A percentile compares a stretch with the other conserved stretches of the same genome.
phyloP scores from a whole-genome alignment of 2,888 invertebrate species.

The Heteromurus nitidus region DNA sequence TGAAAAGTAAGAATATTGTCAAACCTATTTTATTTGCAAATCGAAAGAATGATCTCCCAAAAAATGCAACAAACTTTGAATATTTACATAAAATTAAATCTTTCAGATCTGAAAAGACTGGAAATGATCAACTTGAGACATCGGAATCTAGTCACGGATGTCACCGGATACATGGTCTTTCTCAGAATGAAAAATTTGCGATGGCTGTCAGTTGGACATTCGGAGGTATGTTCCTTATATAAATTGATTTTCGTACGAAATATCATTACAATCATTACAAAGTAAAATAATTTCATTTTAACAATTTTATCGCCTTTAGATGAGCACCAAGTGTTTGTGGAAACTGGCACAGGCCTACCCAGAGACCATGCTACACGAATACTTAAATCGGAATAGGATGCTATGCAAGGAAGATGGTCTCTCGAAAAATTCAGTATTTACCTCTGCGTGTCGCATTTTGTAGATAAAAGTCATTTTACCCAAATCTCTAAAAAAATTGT shows the following conservation, averaged over 20 bases:
- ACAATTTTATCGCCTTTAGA: no score
- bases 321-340: constrained; percentile 59
- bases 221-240: no score
- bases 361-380: constrained; percentile 56
- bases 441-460: constrained; percentile 48
- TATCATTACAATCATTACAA: no score
- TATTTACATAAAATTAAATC: neutral
- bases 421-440: constrained; percentile 63
- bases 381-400: constrained; percentile 44
- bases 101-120: constrained; percentile 63
- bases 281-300: constrained; percentile 18
- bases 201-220: constrained; percentile 55
- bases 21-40: no score
- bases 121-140: constrained; percentile 61
- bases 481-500: no score
- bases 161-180: constrained; percentile 61
- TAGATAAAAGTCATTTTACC: no score
- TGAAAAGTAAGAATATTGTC: constrained; percentile 51
- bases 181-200: constrained; percentile 51
- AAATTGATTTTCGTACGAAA: no score
- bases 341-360: constrained; percentile 57
- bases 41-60: no score
- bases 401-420: constrained; percentile 52
- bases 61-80: no score
- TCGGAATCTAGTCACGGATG: constrained; percentile 65